These are phyloP conservation scores for Melanostoma scalare DNA, from an alignment of 2,888 invertebrate genomes.

Conservation along the genomic window DNA sequence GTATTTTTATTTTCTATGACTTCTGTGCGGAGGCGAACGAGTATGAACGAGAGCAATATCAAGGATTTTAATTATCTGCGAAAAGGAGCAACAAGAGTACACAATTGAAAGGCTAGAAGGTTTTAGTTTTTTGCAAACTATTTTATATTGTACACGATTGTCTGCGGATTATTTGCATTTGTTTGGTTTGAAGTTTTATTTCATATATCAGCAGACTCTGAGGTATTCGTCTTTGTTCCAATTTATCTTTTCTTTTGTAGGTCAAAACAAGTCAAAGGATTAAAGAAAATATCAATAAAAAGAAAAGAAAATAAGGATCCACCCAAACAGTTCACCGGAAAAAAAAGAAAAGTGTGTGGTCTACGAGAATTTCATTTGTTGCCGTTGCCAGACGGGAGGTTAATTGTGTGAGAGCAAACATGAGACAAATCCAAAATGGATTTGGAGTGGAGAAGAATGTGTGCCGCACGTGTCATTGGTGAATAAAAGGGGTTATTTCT, in stretches of 20 bases:
- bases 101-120: slow-evolving; percentile 18
- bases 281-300: not conserved
- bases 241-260: slow-evolving; percentile 28
- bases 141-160: slow-evolving; percentile 46
- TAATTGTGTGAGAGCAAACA: slow-evolving; percentile 32
- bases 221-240: slow-evolving; percentile 15
- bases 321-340: not conserved
- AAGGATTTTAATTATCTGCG: slow-evolving; percentile 56
- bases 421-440: not conserved
- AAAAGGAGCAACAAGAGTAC: not conserved
- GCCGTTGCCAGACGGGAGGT: slow-evolving; percentile 14
- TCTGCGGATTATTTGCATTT: slow-evolving; percentile 55
- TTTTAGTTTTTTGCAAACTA: slow-evolving; percentile 20
- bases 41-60: slow-evolving; percentile 10
- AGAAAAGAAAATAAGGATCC: no score
- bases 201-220: slow-evolving; percentile 12
- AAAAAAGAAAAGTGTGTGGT: slow-evolving; percentile 12
- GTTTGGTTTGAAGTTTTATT: slow-evolving; percentile 28
- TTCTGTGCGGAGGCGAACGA: not conserved
- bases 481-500: no score
- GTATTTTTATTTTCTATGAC: not conserved
- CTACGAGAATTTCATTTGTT: slow-evolving; percentile 14
- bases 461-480: slow-evolving; percentile 4
- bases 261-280: slow-evolving; percentile 29
- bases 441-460: not conserved